These are phyloP conservation scores for Scelioninae gen. 1 DNA, from an alignment of 2,888 invertebrate species.

Conservation along the genomic window DNA sequence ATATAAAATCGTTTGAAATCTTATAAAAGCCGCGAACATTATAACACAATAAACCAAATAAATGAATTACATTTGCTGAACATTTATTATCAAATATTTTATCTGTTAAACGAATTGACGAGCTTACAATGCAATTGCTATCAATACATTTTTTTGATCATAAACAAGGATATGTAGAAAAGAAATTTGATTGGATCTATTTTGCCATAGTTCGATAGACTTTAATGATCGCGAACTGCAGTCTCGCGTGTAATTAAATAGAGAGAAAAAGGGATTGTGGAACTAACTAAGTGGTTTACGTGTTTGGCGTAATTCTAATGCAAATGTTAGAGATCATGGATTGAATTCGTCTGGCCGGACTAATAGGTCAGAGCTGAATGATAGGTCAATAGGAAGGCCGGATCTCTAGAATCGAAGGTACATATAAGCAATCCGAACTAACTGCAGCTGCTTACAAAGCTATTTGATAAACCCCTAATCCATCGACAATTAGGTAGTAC, in stretches of 20 bases:
- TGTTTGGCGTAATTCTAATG: conserved; percentile 60
- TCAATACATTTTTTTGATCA: conserved; percentile 5
- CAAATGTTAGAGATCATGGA: conserved; percentile 55
- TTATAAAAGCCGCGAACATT: conserved; percentile 14
- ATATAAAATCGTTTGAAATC: conserved; percentile 25
- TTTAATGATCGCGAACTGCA: conserved; percentile 5
- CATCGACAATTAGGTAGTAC: conserved; percentile 79
- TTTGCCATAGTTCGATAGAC: neutral
- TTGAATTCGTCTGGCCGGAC: conserved; percentile 21
- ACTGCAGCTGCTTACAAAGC: conserved; percentile 61
- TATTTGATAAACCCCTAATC: conserved; percentile 80
- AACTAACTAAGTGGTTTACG: conserved; percentile 43
- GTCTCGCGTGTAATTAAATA: neutral
- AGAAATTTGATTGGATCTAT: neutral
- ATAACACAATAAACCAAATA: neutral
- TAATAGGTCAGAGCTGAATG: conserved; percentile 61
- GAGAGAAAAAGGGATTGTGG: conserved; percentile 1
- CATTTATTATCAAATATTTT: neutral
- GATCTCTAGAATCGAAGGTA: conserved; percentile 23
- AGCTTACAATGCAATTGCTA: neutral
- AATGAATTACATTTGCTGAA: conserved; percentile 1
- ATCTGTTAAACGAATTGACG: neutral
- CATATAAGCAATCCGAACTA: conserved; percentile 66
- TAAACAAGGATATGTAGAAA: conserved; percentile 6
- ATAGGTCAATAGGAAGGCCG: conserved; percentile 71